Conservation (phyloP, 1,140 invertebrate genomes). For the Procambarus virginalis region DNA sequence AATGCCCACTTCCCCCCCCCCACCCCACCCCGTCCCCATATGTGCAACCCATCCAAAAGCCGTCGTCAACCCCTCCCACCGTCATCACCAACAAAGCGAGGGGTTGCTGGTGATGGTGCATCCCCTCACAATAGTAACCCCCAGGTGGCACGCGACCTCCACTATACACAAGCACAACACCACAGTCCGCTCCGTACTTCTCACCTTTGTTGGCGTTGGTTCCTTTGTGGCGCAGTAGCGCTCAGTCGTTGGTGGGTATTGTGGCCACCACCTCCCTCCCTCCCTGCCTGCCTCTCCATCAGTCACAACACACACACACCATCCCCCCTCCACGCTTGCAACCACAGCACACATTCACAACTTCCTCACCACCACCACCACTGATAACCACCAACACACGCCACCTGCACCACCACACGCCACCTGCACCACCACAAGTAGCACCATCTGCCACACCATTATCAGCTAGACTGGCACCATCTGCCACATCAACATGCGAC, state of each 20-base stretch:
- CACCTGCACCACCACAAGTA: background rate
- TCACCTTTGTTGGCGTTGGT: conserved; percentile 8
- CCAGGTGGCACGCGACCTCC: background rate
- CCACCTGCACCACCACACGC: background rate
- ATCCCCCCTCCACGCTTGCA: background rate
- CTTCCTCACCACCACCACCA: no score
- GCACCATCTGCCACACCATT: background rate
- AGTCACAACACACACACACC: background rate
- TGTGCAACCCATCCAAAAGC: background rate
- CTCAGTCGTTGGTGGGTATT: background rate
- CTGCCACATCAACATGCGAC: background rate
- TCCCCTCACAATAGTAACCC: background rate
- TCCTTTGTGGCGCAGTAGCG: background rate
- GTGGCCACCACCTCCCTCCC: background rate
- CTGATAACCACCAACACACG: background rate
- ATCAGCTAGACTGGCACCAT: background rate
- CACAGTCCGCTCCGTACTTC: background rate
- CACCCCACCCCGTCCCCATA: background rate
- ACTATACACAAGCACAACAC: conserved; percentile 11
- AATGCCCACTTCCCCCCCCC: background rate
- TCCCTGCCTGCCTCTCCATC: background rate
- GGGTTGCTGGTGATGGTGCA: background rate
- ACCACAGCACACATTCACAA: background rate
- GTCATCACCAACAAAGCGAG: background rate
- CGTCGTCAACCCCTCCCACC: background rate